phyloP scores from a whole-genome alignment of 2,888 invertebrate species.

The Lithosia quadra region DNA sequence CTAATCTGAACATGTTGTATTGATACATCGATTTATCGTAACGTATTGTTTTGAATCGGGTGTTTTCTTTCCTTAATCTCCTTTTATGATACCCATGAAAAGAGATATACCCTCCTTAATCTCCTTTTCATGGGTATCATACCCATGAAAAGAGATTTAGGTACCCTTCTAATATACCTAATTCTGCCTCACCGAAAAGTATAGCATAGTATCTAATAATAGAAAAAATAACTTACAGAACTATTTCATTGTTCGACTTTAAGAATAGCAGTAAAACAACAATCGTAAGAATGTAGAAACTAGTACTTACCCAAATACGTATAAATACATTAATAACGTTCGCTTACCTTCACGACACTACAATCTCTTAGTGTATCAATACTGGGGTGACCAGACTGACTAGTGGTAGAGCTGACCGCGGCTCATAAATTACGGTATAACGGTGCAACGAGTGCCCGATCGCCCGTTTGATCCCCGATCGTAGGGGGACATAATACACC shows the following conservation, averaged over 20 bases:
- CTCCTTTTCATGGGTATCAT: too few relatives aligned
- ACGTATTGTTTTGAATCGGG: too few relatives aligned
- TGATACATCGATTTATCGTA: too few relatives aligned
- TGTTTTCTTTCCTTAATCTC: too few relatives aligned
- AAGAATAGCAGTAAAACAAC: not conserved
- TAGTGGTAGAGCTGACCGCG: slow-evolving; percentile 6
- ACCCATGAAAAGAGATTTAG: too few relatives aligned
- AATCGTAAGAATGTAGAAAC: not conserved
- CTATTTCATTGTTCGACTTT: not conserved
- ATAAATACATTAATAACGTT: not conserved
- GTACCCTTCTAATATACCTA: too few relatives aligned
- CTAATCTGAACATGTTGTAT: too few relatives aligned
- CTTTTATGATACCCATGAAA: too few relatives aligned
- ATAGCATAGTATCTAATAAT: too few relatives aligned
- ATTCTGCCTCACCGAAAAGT: too few relatives aligned
- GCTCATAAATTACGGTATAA: slow-evolving; percentile 26
- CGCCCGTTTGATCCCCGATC: slow-evolving; percentile 22
- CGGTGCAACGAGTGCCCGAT: slow-evolving; percentile 16
- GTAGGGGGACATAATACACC: slow-evolving; percentile 12
- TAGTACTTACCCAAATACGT: slow-evolving; percentile 1
- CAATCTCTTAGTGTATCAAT: not conserved
- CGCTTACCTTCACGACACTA: not conserved
- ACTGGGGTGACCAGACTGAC: not conserved
- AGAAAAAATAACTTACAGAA: not conserved
- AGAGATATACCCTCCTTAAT: too few relatives aligned